Evolutionary conservation across 2,888 invertebrate genomes (phyloP).

Genomic region (Melieria picta): DNA sequence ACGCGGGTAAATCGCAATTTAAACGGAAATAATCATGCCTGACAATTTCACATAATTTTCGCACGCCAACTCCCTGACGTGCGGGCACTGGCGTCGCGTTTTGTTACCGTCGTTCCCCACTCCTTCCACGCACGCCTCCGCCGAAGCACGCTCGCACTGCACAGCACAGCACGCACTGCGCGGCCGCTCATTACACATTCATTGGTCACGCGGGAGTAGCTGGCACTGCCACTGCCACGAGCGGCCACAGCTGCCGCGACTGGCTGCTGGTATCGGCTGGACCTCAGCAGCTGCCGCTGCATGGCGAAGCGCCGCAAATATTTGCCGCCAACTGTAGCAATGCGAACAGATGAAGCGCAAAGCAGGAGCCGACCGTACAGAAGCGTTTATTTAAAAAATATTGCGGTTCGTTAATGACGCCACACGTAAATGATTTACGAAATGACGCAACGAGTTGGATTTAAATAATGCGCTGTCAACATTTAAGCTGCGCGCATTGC

Average conservation of each 20-base stretch:
- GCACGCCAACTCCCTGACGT: conserved; percentile 24
- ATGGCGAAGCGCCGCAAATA: too few relatives aligned
- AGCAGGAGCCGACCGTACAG: too few relatives aligned
- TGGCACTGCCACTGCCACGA: conserved; percentile 5
- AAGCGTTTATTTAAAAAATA: not conserved
- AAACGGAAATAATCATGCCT: conserved; percentile 34
- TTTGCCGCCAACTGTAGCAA: too few relatives aligned
- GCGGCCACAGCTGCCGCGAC: conserved; percentile 1
- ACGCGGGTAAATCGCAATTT: conserved; percentile 33
- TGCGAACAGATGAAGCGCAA: too few relatives aligned
- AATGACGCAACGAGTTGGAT: not conserved
- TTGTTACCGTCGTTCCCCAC: too few relatives aligned
- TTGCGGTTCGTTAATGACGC: conserved; percentile 20
- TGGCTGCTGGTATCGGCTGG: not conserved
- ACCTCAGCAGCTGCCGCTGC: not conserved
- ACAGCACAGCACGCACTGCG: not conserved
- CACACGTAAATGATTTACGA: conserved; percentile 19
- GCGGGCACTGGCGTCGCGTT: not conserved
- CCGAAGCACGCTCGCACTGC: not conserved
- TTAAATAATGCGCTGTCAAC: not conserved
- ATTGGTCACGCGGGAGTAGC: conserved; percentile 27
- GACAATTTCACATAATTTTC: conserved; percentile 46
- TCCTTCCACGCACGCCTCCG: conserved; percentile 2
- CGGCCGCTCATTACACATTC: conserved; percentile 28
- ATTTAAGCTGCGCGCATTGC: not conserved